Conservation (phyloP, 2,888 invertebrate species). For the Julus scanicus region DNA sequence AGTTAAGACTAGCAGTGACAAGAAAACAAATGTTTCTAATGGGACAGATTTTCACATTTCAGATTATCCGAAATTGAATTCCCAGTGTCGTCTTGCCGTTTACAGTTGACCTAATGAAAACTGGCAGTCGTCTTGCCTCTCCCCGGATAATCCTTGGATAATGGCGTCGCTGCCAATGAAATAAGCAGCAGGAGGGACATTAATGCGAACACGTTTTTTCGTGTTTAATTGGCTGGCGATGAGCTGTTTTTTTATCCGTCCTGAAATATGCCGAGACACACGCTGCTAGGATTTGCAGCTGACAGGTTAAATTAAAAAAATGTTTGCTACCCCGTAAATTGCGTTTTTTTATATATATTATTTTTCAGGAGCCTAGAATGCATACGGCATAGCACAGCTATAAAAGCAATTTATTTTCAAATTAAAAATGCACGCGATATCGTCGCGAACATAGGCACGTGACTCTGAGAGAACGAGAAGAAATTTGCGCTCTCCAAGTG, state of each 20-base stretch:
- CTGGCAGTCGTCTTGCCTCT: not conserved
- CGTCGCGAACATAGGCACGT: not conserved
- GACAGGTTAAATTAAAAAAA: not conserved
- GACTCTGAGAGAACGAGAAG: not conserved
- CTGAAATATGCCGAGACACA: not conserved
- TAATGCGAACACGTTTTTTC: constrained; percentile 8
- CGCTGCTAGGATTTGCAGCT: constrained; percentile 18
- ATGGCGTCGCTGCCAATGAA: not conserved
- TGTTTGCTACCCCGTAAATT: not conserved
- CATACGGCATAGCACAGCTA: not conserved
- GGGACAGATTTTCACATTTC: constrained; percentile 40
- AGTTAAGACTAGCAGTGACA: not conserved
- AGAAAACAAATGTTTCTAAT: not conserved
- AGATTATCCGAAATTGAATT: not conserved
- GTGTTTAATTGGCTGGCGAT: constrained; percentile 1
- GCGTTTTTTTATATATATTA: not conserved
- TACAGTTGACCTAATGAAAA: not conserved
- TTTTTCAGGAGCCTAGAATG: not conserved
- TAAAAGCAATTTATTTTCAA: constrained; percentile 32
- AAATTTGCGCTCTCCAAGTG: not conserved
- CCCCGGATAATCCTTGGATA: not conserved
- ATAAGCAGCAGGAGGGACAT: constrained; percentile 12
- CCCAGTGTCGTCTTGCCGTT: not conserved
- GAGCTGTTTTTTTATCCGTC: not conserved
- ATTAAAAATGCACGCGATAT: not conserved